Evolutionary conservation across 2,888 invertebrate species (phyloP).

Genomic region (Odontomyia ornata): DNA sequence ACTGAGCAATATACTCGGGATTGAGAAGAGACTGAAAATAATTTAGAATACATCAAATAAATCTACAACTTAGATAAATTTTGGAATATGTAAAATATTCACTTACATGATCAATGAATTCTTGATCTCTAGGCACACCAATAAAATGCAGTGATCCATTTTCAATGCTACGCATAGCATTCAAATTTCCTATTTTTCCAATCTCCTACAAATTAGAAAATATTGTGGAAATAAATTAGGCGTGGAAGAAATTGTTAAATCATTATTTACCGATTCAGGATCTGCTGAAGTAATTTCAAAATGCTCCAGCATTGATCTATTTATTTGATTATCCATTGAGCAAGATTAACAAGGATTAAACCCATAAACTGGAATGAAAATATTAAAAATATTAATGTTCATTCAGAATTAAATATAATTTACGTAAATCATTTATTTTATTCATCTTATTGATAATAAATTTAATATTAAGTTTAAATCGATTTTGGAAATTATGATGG

Average conservation of each 20-base stretch:
- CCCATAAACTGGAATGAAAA: not conserved
- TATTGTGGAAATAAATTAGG: not conserved
- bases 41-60: not conserved
- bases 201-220: constrained; percentile 49
- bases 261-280: constrained; percentile 35
- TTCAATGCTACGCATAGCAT: constrained; percentile 51
- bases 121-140: constrained; percentile 54
- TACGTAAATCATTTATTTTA: too few relatives aligned
- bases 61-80: too few relatives aligned
- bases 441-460: too few relatives aligned
- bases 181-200: constrained; percentile 49
- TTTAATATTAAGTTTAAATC: too few relatives aligned
- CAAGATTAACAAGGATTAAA: not conserved
- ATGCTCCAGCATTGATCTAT: constrained; percentile 51
- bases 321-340: constrained; percentile 53
- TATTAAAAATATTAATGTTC: not conserved
- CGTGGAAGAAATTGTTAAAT: not conserved
- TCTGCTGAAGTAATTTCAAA: constrained; percentile 48
- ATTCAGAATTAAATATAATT: not conserved
- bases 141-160: constrained; percentile 53
- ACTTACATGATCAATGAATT: constrained; percentile 62
- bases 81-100: not conserved
- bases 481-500: too few relatives aligned
- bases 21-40: constrained; percentile 58
- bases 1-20: constrained; percentile 58